These are phyloP conservation scores for Orestias chungarensis DNA, from an alignment of 2,797 vertebrate species.

Conservation along the genomic window DNA sequence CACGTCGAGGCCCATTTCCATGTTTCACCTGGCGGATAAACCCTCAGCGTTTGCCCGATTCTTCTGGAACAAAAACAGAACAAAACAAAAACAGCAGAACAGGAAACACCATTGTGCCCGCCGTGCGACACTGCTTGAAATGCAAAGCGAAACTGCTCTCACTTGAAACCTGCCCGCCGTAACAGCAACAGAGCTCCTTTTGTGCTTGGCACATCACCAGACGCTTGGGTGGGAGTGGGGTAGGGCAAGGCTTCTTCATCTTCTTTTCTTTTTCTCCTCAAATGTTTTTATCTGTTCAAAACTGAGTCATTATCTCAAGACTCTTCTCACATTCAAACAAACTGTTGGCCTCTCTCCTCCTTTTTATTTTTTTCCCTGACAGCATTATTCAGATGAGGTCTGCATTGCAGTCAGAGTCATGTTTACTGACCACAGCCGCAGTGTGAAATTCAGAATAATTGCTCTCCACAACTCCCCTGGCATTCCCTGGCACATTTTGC, in stretches of 20 bases:
- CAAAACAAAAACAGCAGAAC: conserved; percentile 46
- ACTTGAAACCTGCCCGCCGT: conserved; percentile 35
- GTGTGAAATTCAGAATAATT: conserved; percentile 78
- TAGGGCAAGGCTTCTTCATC: no score
- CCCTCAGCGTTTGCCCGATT: conserved; percentile 28
- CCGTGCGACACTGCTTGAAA: conserved; percentile 41
- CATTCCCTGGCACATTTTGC: conserved; percentile 49
- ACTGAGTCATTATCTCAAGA: conserved; percentile 55
- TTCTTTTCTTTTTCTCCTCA: not conserved
- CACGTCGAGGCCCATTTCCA: conserved; percentile 65
- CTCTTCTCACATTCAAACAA: conserved; percentile 43
- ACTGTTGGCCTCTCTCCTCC: conserved; percentile 27
- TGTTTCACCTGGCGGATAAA: conserved; percentile 57
- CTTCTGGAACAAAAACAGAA: no score
- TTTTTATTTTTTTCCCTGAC: conserved; percentile 62
- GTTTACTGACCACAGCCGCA: conserved; percentile 78
- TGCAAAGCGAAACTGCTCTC: conserved; percentile 57
- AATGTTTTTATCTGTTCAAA: conserved; percentile 16
- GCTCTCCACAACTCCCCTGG: conserved; percentile 65
- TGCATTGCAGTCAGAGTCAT: conserved; percentile 70
- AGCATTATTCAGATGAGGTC: conserved; percentile 73
- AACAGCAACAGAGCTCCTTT: conserved; percentile 47
- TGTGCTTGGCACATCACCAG: conserved; percentile 24
- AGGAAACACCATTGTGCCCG: conserved; percentile 23
- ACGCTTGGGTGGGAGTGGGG: conserved; percentile 2